Evolutionary conservation across 1,140 invertebrate species (phyloP).

Genomic region (Drosophila punjabiensis): DNA sequence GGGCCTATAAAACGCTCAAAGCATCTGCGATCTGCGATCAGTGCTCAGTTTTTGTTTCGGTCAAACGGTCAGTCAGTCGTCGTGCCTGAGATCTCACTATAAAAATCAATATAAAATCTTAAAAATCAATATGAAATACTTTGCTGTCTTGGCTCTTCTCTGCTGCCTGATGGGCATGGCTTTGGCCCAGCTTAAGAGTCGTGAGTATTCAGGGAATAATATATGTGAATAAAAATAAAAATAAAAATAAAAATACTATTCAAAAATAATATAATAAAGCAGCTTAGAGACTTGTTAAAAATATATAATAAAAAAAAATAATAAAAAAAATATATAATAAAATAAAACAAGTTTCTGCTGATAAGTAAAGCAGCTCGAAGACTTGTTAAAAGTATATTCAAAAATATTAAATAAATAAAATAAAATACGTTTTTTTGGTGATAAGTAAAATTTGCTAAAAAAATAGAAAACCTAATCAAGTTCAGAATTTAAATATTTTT

Average conservation of each 20-base stretch:
- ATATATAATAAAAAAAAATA: too few relatives aligned
- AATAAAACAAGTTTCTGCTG: too few relatives aligned
- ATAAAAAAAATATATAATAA: too few relatives aligned
- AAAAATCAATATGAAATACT: conserved; percentile 61
- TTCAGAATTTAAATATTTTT: too few relatives aligned
- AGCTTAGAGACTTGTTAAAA: neutral
- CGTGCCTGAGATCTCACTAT: conserved; percentile 3
- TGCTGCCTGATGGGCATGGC: conserved; percentile 47
- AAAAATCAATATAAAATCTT: neutral
- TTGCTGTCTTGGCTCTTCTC: conserved; percentile 50
- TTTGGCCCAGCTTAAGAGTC: conserved; percentile 54
- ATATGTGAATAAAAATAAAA: neutral
- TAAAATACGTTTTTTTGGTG: too few relatives aligned
- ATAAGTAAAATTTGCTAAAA: too few relatives aligned
- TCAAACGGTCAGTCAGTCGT: conserved; percentile 5
- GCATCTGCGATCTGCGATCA: conserved; percentile 22
- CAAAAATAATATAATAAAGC: neutral
- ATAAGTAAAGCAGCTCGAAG: too few relatives aligned
- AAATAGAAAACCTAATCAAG: too few relatives aligned
- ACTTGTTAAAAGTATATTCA: too few relatives aligned
- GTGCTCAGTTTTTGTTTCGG: conserved; percentile 28
- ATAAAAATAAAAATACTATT: neutral
- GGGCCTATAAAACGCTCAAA: conserved; percentile 57
- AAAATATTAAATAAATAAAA: too few relatives aligned
- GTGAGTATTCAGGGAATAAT: conserved; percentile 41